Conservation (phyloP, 2,113 vertebrate species). For the Cariama cristata region DNA sequence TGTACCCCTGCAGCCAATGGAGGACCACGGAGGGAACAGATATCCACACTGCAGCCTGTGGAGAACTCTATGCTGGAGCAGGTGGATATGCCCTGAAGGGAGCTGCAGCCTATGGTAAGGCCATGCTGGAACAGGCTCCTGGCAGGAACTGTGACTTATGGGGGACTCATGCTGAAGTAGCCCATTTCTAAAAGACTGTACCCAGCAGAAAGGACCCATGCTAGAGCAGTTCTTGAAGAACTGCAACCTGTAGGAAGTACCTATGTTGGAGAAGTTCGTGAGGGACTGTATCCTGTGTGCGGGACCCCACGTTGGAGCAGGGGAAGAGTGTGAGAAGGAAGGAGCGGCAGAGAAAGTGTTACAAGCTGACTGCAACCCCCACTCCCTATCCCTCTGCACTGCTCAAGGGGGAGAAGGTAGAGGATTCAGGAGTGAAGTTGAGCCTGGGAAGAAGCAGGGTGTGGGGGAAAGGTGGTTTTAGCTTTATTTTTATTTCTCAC, state of each 20-base stretch:
- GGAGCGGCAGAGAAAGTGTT: background rate
- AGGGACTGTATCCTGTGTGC: background rate
- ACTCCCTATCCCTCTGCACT: rapidly evolving
- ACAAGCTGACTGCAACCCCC: rapidly evolving
- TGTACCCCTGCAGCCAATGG: too few species aligned
- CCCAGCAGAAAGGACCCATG: rapidly evolving
- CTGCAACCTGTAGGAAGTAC: background rate
- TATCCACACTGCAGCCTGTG: background rate
- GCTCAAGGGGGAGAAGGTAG: rapidly evolving
- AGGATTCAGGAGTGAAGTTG: background rate
- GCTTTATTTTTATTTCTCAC: background rate
- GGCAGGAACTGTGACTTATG: background rate
- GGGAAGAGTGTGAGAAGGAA: background rate
- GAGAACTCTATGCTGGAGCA: rapidly evolving
- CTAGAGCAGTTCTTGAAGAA: background rate
- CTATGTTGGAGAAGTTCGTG: background rate
- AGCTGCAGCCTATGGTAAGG: background rate
- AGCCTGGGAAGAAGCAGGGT: background rate
- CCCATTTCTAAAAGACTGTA: too few species aligned
- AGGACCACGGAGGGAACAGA: background rate
- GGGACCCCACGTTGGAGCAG: background rate
- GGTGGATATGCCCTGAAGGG: background rate
- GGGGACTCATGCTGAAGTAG: too few species aligned
- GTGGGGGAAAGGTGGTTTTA: background rate
- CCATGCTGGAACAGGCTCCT: background rate